A percentile compares a stretch with the other conserved stretches of the same genome.
Evolutionary conservation across 2,113 vertebrate species (phyloP).

Genomic region (Fukomys damarensis): DNA sequence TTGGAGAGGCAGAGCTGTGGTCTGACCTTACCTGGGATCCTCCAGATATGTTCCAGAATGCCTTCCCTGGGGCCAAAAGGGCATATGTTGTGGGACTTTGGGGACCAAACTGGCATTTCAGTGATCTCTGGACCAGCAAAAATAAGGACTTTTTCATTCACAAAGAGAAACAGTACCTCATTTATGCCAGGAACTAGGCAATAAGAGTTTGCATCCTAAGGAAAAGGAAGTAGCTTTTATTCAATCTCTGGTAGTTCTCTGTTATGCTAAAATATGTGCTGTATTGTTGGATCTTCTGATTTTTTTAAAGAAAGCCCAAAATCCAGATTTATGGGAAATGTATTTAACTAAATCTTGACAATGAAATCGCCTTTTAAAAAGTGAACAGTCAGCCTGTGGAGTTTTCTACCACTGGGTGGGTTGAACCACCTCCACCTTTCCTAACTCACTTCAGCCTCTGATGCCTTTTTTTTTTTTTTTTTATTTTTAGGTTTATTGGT

Average conservation of each 20-base stretch:
- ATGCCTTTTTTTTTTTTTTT: background rate
- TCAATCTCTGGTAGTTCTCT: background rate
- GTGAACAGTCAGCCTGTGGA: background rate
- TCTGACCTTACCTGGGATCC: background rate
- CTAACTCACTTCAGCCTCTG: background rate
- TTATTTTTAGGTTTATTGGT: no score
- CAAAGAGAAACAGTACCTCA: background rate
- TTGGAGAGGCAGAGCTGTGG: background rate
- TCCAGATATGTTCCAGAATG: background rate
- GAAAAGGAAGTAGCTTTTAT: background rate
- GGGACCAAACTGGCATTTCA: background rate
- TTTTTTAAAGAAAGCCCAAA: slow-evolving; percentile 45
- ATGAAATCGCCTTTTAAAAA: background rate
- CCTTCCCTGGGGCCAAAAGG: background rate
- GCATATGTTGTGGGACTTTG: background rate
- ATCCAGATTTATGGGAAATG: background rate
- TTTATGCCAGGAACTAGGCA: background rate
- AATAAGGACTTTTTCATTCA: background rate
- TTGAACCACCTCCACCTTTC: background rate
- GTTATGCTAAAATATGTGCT: background rate
- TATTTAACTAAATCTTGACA: background rate
- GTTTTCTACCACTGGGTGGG: background rate
- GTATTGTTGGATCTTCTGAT: background rate
- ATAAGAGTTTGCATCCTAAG: background rate
- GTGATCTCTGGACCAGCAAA: background rate